Evolutionary conservation across 2,888 invertebrate genomes (phyloP).

Genomic region (Brachynemurus nebulosus): DNA sequence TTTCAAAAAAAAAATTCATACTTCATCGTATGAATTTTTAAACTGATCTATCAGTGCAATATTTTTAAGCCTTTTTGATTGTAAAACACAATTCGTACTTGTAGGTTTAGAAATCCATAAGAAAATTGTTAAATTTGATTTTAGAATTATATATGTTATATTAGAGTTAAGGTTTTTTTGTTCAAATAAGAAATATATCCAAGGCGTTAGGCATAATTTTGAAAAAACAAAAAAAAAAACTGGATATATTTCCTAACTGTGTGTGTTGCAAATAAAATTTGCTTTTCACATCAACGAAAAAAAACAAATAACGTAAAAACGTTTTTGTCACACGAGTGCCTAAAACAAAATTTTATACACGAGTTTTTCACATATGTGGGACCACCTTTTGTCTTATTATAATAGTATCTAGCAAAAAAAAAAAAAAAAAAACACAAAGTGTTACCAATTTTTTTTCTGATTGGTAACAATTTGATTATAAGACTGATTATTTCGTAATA

Average conservation of each 20-base stretch:
- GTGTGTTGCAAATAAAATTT: conserved; percentile 10
- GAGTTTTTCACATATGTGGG: neutral
- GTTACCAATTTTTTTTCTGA: too few relatives aligned
- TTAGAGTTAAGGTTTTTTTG: neutral
- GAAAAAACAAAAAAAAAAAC: too few relatives aligned
- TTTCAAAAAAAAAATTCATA: neutral
- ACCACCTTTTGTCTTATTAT: neutral
- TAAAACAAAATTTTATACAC: neutral
- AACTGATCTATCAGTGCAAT: conserved; percentile 34
- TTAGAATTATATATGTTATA: too few relatives aligned
- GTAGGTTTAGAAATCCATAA: neutral
- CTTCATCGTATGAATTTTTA: neutral
- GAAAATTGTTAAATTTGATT: conserved; percentile 1
- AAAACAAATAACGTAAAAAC: too few relatives aligned
- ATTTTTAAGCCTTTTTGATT: conserved; percentile 17
- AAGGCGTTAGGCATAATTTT: too few relatives aligned
- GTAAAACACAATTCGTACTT: neutral
- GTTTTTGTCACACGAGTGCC: conserved; percentile 6
- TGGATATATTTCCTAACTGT: neutral
- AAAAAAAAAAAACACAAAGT: too few relatives aligned
- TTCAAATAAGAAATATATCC: neutral
- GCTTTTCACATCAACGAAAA: neutral
- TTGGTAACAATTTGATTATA: too few relatives aligned
- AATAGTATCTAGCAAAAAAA: too few relatives aligned
- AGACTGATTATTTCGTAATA: conserved; percentile 9